Evolutionary conservation across 1,140 invertebrate species (phyloP).

Genomic region (Diuraphis noxia): DNA sequence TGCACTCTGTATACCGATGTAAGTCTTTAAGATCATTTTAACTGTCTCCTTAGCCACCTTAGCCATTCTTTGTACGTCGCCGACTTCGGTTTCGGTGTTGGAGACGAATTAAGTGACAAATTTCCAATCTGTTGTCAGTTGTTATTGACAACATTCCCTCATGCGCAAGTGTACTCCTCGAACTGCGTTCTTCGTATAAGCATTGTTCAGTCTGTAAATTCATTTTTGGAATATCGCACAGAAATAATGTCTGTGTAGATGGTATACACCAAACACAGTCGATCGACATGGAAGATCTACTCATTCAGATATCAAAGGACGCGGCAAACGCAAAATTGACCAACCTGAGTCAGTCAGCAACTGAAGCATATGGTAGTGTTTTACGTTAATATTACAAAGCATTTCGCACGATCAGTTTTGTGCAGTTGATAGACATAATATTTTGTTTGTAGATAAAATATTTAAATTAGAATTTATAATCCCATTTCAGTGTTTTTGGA

Average conservation of each 20-base stretch:
- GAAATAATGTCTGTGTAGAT: background rate
- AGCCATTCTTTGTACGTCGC: background rate
- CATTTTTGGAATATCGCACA: background rate
- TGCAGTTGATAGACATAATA: background rate
- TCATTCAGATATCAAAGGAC: conserved; percentile 77
- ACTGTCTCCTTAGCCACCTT: too few species aligned
- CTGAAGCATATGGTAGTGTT: conserved; percentile 75
- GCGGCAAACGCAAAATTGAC: conserved; percentile 73
- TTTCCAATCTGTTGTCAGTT: background rate
- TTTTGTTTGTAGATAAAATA: background rate
- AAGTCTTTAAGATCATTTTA: background rate
- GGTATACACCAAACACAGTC: background rate
- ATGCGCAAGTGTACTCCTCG: background rate
- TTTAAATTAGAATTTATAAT: background rate
- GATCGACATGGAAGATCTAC: conserved; percentile 75
- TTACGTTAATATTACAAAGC: background rate
- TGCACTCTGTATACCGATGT: too few species aligned
- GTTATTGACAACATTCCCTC: background rate
- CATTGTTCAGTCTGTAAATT: too few species aligned
- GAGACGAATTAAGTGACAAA: background rate
- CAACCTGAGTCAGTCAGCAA: conserved; percentile 73
- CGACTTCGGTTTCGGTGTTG: background rate
- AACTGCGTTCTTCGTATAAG: background rate
- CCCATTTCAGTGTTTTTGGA: conserved; percentile 73
- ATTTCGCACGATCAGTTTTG: background rate